Conservation (phyloP, 2,113 vertebrate genomes). For the Leucosticte australis region DNA sequence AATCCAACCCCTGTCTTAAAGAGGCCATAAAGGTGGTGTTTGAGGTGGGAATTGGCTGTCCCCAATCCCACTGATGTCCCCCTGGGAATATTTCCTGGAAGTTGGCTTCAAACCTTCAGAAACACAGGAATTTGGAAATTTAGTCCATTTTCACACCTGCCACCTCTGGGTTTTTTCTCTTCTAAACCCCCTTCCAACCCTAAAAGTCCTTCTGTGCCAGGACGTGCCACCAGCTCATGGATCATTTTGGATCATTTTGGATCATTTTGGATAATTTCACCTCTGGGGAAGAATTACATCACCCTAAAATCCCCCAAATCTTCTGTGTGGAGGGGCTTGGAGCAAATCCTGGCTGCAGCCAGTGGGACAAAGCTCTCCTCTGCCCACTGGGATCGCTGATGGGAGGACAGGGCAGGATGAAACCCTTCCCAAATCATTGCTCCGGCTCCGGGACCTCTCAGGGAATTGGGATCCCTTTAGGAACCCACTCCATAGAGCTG, state of each 20-base stretch:
- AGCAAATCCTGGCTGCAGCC: not conserved
- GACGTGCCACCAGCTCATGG: not conserved
- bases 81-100: not conserved
- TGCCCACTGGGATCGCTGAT: not conserved
- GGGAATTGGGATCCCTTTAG: not conserved
- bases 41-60: not conserved
- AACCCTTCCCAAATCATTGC: not conserved
- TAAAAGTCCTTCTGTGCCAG: not conserved
- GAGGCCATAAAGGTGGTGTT: fast-evolving
- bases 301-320: not conserved
- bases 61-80: fast-evolving
- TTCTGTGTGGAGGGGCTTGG: not conserved
- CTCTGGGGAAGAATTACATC: fast-evolving
- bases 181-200: not conserved
- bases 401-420: not conserved
- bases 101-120: not conserved
- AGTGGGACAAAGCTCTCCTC: not conserved
- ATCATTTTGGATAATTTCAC: not conserved
- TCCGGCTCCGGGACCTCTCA: not conserved
- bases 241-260: not conserved
- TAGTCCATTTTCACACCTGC: not conserved
- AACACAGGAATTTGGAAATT: not conserved
- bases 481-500: slow-evolving; percentile 38
- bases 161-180: not conserved
- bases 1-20: fast-evolving